Conservation (phyloP, 2,888 invertebrate species). For the Andrena fulva region DNA sequence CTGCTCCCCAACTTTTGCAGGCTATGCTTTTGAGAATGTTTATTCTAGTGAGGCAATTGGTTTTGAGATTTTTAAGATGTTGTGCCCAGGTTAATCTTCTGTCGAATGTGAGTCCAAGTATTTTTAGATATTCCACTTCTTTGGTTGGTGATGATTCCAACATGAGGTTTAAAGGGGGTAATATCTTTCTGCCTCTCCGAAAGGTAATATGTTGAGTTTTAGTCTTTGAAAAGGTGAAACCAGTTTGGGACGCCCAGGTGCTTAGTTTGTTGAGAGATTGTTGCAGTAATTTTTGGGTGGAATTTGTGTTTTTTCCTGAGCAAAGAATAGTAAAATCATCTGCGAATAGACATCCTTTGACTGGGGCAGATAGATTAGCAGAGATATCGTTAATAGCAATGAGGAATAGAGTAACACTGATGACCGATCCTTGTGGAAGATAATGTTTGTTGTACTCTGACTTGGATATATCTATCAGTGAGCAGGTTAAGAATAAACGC, state of each 20-base stretch:
- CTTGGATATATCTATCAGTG: neutral
- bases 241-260: neutral
- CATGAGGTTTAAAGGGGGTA: neutral
- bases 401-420: slow-evolving; percentile 6
- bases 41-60: neutral
- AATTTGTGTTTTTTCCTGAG: neutral
- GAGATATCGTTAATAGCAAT: slow-evolving; percentile 12
- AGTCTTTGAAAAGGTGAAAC: neutral
- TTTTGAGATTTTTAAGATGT: neutral
- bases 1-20: neutral
- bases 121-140: neutral
- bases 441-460: neutral
- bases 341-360: neutral
- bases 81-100: neutral
- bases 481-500: slow-evolving; percentile 5
- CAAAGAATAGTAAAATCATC: slow-evolving; percentile 15
- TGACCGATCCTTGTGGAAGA: slow-evolving; percentile 12
- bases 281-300: neutral
- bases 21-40: neutral
- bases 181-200: neutral
- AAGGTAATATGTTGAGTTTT: neutral
- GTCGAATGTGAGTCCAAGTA: neutral
- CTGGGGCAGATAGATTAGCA: neutral
- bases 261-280: neutral
- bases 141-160: neutral